Evolutionary conservation across 2,888 invertebrate species (phyloP).

Genomic region (Anaspis maculata): DNA sequence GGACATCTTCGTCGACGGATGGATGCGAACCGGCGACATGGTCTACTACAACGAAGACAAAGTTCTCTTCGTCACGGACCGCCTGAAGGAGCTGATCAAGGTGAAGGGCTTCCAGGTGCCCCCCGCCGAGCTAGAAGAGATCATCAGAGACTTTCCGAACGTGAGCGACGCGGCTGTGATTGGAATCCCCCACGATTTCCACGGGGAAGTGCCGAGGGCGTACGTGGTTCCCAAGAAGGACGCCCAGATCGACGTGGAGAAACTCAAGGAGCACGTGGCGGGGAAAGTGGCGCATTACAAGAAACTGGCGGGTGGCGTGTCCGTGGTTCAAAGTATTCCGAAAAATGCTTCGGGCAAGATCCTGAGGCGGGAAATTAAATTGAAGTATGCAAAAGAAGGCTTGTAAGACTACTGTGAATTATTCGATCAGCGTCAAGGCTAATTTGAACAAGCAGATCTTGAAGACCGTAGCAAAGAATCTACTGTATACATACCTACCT

Average conservation of each 20-base stretch:
- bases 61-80: slow-evolving; percentile 60
- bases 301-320: slow-evolving; percentile 50
- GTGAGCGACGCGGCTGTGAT: slow-evolving; percentile 77
- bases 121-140: slow-evolving; percentile 78
- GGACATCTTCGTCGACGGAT: slow-evolving; percentile 61
- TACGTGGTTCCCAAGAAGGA: slow-evolving; percentile 54
- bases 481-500: no score
- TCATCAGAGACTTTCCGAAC: slow-evolving; percentile 62
- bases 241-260: slow-evolving; percentile 42
- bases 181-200: slow-evolving; percentile 58
- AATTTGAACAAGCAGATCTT: no score
- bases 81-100: slow-evolving; percentile 78
- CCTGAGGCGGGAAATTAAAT: slow-evolving; percentile 32
- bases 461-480: no score
- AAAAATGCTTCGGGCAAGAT: slow-evolving; percentile 56
- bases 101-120: slow-evolving; percentile 65
- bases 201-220: slow-evolving; percentile 71
- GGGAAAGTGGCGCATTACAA: slow-evolving; percentile 70
- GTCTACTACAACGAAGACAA: slow-evolving; percentile 54
- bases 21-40: slow-evolving; percentile 65
- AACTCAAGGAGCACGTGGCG: slow-evolving; percentile 54
- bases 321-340: slow-evolving; percentile 48
- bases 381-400: background rate
- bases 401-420: no score
- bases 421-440: no score